These are phyloP conservation scores for Dasysyrphus tricinctus DNA, from an alignment of 2,888 invertebrate genomes.

Conservation along the genomic window DNA sequence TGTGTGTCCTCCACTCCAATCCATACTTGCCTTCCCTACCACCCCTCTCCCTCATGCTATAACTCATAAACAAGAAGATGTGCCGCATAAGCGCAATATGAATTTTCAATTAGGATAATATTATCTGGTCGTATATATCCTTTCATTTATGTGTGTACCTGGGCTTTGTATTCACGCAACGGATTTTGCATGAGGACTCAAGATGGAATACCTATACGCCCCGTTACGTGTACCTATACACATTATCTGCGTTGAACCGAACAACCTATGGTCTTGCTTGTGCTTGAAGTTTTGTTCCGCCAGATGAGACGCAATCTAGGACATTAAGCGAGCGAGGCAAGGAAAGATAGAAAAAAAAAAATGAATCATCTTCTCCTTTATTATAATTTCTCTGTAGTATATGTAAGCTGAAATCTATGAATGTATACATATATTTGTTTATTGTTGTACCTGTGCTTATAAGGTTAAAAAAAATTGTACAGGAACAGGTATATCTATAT, in stretches of 20 bases:
- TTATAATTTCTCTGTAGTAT: neutral
- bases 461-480: neutral
- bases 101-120: conserved; percentile 65
- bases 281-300: conserved; percentile 42
- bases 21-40: too few relatives aligned
- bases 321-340: conserved; percentile 28
- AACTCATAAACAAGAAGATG: conserved; percentile 40
- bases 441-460: neutral
- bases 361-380: conserved; percentile 31
- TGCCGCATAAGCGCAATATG: conserved; percentile 56
- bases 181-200: conserved; percentile 33
- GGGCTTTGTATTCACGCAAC: conserved; percentile 42
- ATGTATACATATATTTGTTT: neutral
- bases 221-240: neutral
- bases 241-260: conserved; percentile 43
- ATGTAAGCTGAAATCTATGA: neutral
- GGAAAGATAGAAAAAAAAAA: conserved; percentile 44
- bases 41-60: neutral
- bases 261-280: conserved; percentile 47
- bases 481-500: too few relatives aligned
- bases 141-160: conserved; percentile 22
- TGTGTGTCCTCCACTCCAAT: neutral
- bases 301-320: conserved; percentile 54
- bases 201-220: conserved; percentile 15
- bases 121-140: conserved; percentile 47